Base-by-base conservation (phyloP, 2,888 invertebrate species). In the Parascotia fuliginaria region DNA sequence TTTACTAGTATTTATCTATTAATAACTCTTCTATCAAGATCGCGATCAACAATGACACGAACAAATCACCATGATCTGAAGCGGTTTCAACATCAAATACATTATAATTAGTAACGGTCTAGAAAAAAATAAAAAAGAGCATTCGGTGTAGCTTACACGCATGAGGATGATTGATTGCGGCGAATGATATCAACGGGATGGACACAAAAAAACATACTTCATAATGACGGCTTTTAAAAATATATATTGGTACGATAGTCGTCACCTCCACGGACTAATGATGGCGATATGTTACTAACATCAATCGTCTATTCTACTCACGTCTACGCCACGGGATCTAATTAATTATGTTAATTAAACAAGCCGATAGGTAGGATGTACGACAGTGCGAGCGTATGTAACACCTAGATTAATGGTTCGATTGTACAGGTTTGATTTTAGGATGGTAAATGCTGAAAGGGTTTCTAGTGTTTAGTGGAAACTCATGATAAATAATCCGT, bases 301-400 rank as follows among this genome's bases (percentile, higher is more conserved):
- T 89, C 87, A 87, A 87, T 90, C 87, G 75, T 83, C 89, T 70
- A 89, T 91, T 90, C 90, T 87, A 71, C 72, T 73, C 86, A 81
- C 83, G 89, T 87, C 89, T 81, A 79, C 81, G 80, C 83, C 68
- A 74, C 82, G 84, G 83, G 85, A 81, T 87, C 87, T 86, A 87
- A 92, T 91, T 92, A 89, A 90, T 91, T 91, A 89, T 85, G 84
- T 86, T 86, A 90, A 91, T 92, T 91, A 89, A 88, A 86, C 87
- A 83, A 73, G 69, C 76, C 73, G 78, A 81, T 82, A 76, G 77
- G 77, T 77, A 73, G 60, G 68, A 61, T 77, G 72, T 63, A 68
- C 61, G 70, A 39, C 33, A 60, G 66, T 73, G 65, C 69, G 68
- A 72, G 66, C 73, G 60, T 73, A 77, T 71, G 73, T 73, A 61